Evolutionary conservation across 23 tunicate species (phyloP), one percentile per base, ranked within the genome.

Genomic region (Styela clava): DNA sequence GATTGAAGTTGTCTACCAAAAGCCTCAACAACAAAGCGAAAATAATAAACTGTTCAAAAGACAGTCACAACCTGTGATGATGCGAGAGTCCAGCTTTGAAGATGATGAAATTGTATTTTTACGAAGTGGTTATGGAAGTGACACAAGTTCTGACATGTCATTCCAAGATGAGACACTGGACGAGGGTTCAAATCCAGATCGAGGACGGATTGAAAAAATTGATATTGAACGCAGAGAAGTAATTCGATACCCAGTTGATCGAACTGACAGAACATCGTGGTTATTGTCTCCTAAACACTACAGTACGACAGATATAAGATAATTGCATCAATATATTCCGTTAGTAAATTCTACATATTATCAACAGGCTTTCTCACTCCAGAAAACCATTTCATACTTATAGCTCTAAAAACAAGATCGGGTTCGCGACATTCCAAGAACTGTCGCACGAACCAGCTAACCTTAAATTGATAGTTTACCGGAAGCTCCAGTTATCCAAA

Each of bases 231-330:
- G 35, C 18, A 29, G 29, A 71, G 35, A 29, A 34, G 16, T 29
- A 33, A 18, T 71, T 22, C 77, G 35, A 28, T 34, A 28, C 35
- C 77, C 77, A 2, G 24, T 71, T 33, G 37, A 71, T 16, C 27
- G 32, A 34, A 71, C 77, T 32, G 77, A 71, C 16, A 33, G 77
- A 22, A 71, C 35, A 18, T 71, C 77, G 24, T 71, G 77, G 77
- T 35, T 71, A 2, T 16, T 71, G 37, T 33, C 35, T 3, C 77
- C 77, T 2, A 71, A 29, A 71, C 77, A 71, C 29, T 71, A 71
- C 34, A 71, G 35, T 16, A 18, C 77, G 24, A 21, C 29, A 5
- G 34, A 71, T 16, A 65, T 65, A 3, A 65, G 29, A 18, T 65
- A 16, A 44, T 44, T n/a, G n/a, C n/a, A n/a, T n/a, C n/a, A n/a